Evolutionary conservation across 2,888 invertebrate genomes (phyloP), one percentile per base, ranked within the genome.

Genomic region (Eupelmus urozonus): DNA sequence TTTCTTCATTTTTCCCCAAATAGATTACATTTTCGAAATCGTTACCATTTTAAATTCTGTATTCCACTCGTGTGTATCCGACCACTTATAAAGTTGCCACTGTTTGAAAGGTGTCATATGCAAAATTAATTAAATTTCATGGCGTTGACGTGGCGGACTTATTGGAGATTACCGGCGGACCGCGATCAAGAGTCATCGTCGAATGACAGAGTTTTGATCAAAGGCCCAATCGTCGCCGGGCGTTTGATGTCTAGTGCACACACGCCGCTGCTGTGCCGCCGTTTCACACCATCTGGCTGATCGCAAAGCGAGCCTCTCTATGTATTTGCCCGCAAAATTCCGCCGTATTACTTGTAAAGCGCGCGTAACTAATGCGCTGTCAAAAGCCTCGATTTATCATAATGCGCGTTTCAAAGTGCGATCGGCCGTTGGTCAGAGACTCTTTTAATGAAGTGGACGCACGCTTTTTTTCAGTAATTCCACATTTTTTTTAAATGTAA

Each of bases 171-270:
- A 78, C 79, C 81, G 83, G 82, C 83, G 84, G 84, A 83, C 84
- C 84, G 80, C 85, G 87, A 87, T 34, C 87, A 87, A 87, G 88
- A 87, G 87, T 87, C 88, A 87, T 88, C 89, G 85, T n/a, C 42
- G 59, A 55, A 25, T 74, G 76, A 80, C 74, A 62, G 66, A 66
- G 70, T 49, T 60, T 83, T 89, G 89, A 89, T 89, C 89, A 89
- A 89, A 89, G 89, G 87, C 84, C 84, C 83, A 66, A 63, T 76
- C 53, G 60, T 81, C 53, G 62, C 81, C 83, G 81, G 62, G 83
- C 86, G 88, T 89, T 89, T 89, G 89, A 89, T 88, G 89, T 89
- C 89, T 86, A 84, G 81, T 85, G 86, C 89, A 89, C 85, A 85
- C 85, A 59, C 45, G 55, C 25, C 7, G 13, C 42, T 16, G 57